Base-by-base conservation (phyloP, 2,797 vertebrate genomes). In the Pelobates cultripes region DNA sequence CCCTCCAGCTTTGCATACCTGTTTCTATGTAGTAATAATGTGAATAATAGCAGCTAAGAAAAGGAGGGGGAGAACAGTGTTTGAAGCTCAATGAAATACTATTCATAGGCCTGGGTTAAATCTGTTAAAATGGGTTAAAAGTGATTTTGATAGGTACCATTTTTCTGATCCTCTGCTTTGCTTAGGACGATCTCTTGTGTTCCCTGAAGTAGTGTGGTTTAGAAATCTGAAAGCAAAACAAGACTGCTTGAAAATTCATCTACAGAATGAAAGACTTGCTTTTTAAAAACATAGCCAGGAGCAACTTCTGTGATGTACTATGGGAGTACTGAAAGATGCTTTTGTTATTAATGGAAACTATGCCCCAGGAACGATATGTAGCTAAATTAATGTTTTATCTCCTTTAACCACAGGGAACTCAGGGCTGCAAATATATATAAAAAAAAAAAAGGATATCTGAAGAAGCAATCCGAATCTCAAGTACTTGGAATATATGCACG, bases 181-280 rank as follows among this genome's bases (percentile, higher is more conserved):
- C 86, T 96, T 95, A 6, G 94, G 93, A 86, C 96, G 96, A 90
- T 90, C 96, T 91, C 94, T 93, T 77, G 94, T 92, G 80, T 84
- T 90, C 83, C 89, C 92, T 91, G 88, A 92, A 85, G 94, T 93
- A 1, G 97, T 96, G 86, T 97, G 96, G 91, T 95, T 97, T 47
- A 99, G 91, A 85, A 98, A 96, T 86, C 97, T 93, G 83, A 78
- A 87, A 88, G 1, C 47, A 86, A 86, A 83, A 76, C 0, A 75
- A 70, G 14, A 69, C 9, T 12, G 8, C 9, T 60, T 57, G 8
- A 63, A 71, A 70, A 66, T 78, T 14, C 66, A 60, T 43, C 76
- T 17, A 57, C 9, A 0, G 42, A 44, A 69, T 10, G 4, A 15
- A 69, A n/a, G 45, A 43, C 43, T 53, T 28, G 45, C 15, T 57